Percentiles rank a stretch among this genome's conserved stretches.
phyloP scores from a whole-genome alignment of 2,888 invertebrate species.

The Sympetrum striolatum region DNA sequence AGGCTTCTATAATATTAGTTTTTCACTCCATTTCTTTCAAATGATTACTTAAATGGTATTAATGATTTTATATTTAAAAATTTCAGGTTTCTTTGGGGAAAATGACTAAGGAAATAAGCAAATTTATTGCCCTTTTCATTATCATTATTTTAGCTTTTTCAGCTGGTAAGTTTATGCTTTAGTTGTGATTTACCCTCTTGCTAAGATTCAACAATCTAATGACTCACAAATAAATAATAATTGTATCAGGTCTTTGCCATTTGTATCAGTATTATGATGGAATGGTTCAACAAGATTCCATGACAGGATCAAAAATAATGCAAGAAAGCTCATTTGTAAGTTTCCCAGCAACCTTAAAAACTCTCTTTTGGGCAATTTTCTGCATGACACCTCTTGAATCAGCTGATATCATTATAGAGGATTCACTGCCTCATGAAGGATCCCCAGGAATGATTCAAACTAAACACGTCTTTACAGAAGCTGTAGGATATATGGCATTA shows the following conservation, averaged over 20 bases:
- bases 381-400: conserved; percentile 71
- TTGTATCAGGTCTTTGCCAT: conserved; percentile 61
- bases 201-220: background rate
- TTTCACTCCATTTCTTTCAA: no score
- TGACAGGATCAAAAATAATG: conserved; percentile 63
- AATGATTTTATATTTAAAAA: no score
- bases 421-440: conserved; percentile 61
- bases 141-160: conserved; percentile 69
- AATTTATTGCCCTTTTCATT: conserved; percentile 68
- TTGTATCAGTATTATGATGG: conserved; percentile 73
- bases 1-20: no score
- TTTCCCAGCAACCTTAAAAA: conserved; percentile 66
- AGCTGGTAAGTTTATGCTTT: conserved; percentile 57
- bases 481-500: conserved; percentile 72
- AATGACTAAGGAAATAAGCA: conserved; percentile 71
- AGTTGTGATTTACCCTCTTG: background rate
- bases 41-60: no score
- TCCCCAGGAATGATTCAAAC: conserved; percentile 61
- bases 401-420: conserved; percentile 71
- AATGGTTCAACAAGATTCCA: conserved; percentile 64
- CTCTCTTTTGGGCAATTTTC: conserved; percentile 74
- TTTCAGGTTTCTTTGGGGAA: conserved; percentile 70
- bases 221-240: background rate
- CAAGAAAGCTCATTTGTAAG: conserved; percentile 61
- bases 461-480: conserved; percentile 68